Evolutionary conservation across 2,888 invertebrate species (phyloP), one percentile per base, ranked within the genome.

Genomic region (Apoda limacodes): DNA sequence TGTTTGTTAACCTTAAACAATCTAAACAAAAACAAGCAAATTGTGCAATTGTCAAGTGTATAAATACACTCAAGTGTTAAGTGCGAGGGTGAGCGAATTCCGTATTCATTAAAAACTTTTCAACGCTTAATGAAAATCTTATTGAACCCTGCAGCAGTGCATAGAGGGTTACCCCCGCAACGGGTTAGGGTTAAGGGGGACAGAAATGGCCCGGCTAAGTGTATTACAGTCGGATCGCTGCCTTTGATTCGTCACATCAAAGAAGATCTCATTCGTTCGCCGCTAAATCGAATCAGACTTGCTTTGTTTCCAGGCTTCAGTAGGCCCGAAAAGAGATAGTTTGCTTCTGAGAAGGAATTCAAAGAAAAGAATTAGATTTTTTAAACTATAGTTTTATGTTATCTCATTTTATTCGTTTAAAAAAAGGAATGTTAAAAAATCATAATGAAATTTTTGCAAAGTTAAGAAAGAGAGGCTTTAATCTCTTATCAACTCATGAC

Each of bases 241-340:
- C 76, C 74, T 76, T 74, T 75, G 78, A 75, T 78, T 78, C 71
- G 75, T 74, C 71, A 76, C 78, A 78, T 80, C 78, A 78, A 78
- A 78, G 78, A 72, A 71, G 74, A 71, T 69, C 66, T 55, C 57
- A 64, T 64, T 69, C 68, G 61, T 63, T 69, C 68, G 56, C 45
- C 58, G 58, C 65, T 65, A 71, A 76, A 76, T 76, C 75, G 72
- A 75, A 76, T 78, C 71, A 74, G 61, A 44, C 49, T 49, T 52
- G 72, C 74, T 75, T 76, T 76, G 76, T 76, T 74, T 69, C 69
- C 58, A 57, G 54, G 47, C 56, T 58, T 49, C 53, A 41, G 60
- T 62, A 61, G 67, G 62, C 60, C 60, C 60, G 50, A 45, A 54
- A 56, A 57, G 53, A 54, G 48, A 50, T 45, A 34, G 44, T 40